Conservation (phyloP, 37 sponge, comb jelly and placozoan species). For the Chondrilla cf. caribensis region DNA sequence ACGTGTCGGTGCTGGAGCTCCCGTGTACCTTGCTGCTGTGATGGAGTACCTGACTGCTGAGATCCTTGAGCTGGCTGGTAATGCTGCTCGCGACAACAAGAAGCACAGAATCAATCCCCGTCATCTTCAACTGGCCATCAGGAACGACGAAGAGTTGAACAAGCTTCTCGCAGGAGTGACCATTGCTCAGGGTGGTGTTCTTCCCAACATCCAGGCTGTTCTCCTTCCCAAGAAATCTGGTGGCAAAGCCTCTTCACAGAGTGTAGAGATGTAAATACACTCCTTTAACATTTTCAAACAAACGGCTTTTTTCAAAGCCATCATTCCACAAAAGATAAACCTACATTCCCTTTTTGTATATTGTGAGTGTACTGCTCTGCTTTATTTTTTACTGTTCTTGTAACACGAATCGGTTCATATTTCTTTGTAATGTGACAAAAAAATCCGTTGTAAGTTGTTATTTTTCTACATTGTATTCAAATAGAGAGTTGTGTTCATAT, state of each 20-base stretch:
- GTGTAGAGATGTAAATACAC: slow-evolving; percentile 22
- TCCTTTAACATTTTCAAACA: slow-evolving; percentile 6
- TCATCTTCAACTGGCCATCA: slow-evolving; percentile 77
- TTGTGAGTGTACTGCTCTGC: too few species aligned
- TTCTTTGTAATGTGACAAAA: too few species aligned
- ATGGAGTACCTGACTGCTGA: slow-evolving; percentile 83
- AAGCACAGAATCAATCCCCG: slow-evolving; percentile 75
- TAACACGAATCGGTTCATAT: too few species aligned
- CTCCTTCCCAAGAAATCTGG: slow-evolving; percentile 73
- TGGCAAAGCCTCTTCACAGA: slow-evolving; percentile 29
- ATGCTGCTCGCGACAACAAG: slow-evolving; percentile 89
- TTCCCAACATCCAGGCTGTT: slow-evolving; percentile 83
- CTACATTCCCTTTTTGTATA: too few species aligned
- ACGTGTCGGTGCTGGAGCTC: slow-evolving; percentile 74
- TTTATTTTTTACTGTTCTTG: too few species aligned
- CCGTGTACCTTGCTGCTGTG: slow-evolving; percentile 83
- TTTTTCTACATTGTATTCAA: too few species aligned
- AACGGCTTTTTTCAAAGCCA: slow-evolving; percentile 76
- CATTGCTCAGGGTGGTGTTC: slow-evolving; percentile 79
- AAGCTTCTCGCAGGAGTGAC: slow-evolving; percentile 49
- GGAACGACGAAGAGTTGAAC: slow-evolving; percentile 75
- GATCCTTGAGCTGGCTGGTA: slow-evolving; percentile 82
- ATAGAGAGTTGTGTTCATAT: too few species aligned
- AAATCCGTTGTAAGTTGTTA: too few species aligned
- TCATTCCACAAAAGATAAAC: slow-evolving; percentile 17